Evolutionary conservation across 2,888 invertebrate genomes (phyloP), one percentile per base, ranked within the genome.

Genomic region (Meta bourneti): DNA sequence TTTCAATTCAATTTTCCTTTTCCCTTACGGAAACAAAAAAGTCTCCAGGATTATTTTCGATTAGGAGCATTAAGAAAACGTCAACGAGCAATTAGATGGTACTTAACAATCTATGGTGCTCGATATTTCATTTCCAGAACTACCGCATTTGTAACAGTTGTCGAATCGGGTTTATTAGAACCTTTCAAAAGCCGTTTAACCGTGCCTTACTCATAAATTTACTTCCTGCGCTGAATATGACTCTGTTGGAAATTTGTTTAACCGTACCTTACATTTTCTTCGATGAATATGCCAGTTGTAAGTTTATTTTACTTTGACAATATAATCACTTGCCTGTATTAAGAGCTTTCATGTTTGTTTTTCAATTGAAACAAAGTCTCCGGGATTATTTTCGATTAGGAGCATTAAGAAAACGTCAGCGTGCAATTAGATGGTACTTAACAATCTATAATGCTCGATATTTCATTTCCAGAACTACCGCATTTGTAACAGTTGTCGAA

Each of bases 1-100:
- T 88, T 83, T 82, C 87, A 91, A 87, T 91, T 91, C 83, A 91
- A 91, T 91, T 91, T 90, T 91, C 82, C 78, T 72, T 87, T 87
- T 80, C 49, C 52, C n/a, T 54, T 19, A 72, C 72, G 69, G 81
- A 54, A 80, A 88, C 49, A 80, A 78, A 80, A 88, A 79, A 90
- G 71, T 77, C 89, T 75, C 19, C 83, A 54, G 78, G 78, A 84
- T 78, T 78, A 83, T 78, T 84, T 90, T 90, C 84, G 89, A 90
- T 84, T 90, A 83, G 72, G 84, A 89, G 75, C 82, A 82, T 82
- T 89, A 89, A 89, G 88, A 74, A 89, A 89, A 89, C 81, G 88
- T 89, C 82, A 89, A 72, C 89, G 71, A 82, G 69, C 89, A 90
- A 90, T 90, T 90, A 90, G 89, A 90, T 84, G 89, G 84, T 84